phyloP scores from a whole-genome alignment of 2,113 vertebrate genomes.

The Vireo altiloquus region DNA sequence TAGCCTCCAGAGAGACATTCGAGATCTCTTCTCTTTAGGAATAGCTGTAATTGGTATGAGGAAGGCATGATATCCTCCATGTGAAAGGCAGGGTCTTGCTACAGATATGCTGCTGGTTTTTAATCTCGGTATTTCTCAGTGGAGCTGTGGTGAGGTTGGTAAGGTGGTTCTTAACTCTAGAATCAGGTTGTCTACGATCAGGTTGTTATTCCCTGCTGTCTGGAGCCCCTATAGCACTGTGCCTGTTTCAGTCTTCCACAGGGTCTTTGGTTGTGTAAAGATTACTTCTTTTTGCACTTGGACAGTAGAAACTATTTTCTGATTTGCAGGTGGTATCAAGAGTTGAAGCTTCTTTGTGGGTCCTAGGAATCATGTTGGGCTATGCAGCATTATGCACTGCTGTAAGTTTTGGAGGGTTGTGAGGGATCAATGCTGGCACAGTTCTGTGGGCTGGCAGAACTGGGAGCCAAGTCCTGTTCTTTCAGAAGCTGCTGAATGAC shows the following conservation, averaged over 20 bases:
- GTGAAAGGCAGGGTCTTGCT: neutral
- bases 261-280: neutral
- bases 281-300: neutral
- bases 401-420: neutral
- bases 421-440: neutral
- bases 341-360: neutral
- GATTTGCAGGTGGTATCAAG: neutral
- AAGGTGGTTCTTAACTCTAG: neutral
- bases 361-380: neutral
- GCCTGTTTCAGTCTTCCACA: neutral
- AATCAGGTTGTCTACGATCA: neutral
- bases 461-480: neutral
- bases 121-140: neutral
- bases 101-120: neutral
- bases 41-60: neutral
- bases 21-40: neutral
- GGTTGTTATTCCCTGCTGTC: neutral
- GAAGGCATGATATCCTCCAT: neutral
- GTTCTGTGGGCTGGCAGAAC: neutral
- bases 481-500: neutral
- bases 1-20: neutral
- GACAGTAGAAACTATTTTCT: neutral
- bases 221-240: neutral
- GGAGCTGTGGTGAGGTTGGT: neutral
- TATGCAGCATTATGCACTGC: neutral